Percentiles rank a stretch among this genome's conserved stretches.
These are phyloP conservation scores for Probosciger aterrimus DNA, from an alignment of 2,113 vertebrate genomes.

Conservation along the genomic window DNA sequence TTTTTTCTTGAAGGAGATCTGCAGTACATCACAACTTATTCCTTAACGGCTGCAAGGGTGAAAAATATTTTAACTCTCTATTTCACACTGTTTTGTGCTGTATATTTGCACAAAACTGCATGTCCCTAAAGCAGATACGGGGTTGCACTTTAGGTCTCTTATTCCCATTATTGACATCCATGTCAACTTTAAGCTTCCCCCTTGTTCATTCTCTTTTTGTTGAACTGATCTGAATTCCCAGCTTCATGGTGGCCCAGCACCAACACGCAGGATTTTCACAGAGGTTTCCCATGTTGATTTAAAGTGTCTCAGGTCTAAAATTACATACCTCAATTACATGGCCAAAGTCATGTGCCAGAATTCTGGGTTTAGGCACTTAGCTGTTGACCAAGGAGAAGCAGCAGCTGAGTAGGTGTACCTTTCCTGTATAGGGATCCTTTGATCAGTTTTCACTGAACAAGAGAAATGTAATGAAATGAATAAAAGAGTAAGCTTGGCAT, in stretches of 20 bases:
- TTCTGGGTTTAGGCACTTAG: not conserved
- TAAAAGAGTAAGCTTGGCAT: not conserved
- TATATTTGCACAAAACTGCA: not conserved
- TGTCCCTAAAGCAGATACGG: accelerated
- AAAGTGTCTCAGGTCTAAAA: not conserved
- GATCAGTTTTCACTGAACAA: not conserved
- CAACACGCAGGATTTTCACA: not conserved
- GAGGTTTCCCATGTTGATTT: not conserved
- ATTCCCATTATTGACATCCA: accelerated
- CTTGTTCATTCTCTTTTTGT: not conserved
- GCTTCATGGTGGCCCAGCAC: not conserved
- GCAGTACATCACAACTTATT: not conserved
- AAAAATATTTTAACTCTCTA: not conserved
- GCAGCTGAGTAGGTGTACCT: not conserved
- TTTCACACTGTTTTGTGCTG: not conserved
- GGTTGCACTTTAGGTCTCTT: not conserved
- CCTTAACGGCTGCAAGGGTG: not conserved
- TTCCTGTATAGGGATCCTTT: not conserved
- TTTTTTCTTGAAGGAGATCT: not conserved
- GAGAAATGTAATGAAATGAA: not conserved
- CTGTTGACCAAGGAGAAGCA: not conserved
- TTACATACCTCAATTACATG: not conserved
- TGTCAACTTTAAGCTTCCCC: not conserved
- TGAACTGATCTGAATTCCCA: not conserved
- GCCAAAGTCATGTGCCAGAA: not conserved